These are phyloP conservation scores for Platanista minor DNA, from an alignment of 2,113 vertebrate species.

Conservation along the genomic window DNA sequence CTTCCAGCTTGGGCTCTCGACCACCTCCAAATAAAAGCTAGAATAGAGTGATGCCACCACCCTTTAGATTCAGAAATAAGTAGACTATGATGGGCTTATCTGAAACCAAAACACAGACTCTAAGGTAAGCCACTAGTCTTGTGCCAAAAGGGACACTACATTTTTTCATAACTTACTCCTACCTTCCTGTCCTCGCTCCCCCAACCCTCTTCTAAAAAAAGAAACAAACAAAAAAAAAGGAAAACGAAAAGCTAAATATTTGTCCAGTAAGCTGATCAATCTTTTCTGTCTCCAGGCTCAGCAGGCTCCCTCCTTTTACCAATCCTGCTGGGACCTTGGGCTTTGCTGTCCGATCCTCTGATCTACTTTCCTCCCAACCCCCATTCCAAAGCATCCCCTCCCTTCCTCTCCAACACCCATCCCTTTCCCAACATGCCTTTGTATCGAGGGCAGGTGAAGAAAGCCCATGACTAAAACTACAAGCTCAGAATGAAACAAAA, in stretches of 20 bases:
- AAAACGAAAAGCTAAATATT: not conserved
- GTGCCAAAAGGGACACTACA: not conserved
- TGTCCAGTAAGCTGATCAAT: not conserved
- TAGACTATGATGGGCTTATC: constrained; percentile 19
- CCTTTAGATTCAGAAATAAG: not conserved
- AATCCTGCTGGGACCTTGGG: not conserved
- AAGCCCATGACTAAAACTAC: not conserved
- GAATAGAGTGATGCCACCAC: not conserved
- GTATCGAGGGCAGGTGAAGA: not conserved
- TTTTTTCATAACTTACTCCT: accelerated
- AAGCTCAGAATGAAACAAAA: not conserved
- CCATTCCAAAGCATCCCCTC: not conserved
- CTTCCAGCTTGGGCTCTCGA: not conserved
- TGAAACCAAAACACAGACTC: constrained; percentile 20
- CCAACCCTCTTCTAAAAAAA: not conserved
- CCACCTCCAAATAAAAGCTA: not conserved
- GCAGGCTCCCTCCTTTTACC: not conserved
- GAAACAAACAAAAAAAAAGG: not conserved
- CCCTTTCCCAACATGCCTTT: constrained; percentile 8
- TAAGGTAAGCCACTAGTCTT: not conserved
- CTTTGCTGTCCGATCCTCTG: not conserved
- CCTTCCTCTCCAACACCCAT: not conserved
- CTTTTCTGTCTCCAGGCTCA: not conserved
- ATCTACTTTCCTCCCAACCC: not conserved
- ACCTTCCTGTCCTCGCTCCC: accelerated